These are phyloP conservation scores for Pedionomus torquatus DNA, from an alignment of 2,113 vertebrate genomes.

Conservation along the genomic window DNA sequence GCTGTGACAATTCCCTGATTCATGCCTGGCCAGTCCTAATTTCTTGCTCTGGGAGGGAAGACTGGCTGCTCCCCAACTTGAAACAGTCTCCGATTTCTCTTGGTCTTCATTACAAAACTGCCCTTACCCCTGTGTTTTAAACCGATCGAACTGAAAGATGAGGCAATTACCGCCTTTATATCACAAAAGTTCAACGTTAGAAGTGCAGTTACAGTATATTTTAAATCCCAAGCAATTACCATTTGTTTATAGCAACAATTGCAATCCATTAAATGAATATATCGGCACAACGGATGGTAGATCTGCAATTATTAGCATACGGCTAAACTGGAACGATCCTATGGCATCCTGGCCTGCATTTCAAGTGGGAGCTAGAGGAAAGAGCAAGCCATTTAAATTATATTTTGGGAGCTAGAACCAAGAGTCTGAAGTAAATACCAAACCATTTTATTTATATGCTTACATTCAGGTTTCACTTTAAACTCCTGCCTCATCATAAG, in stretches of 20 bases:
- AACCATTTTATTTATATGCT: not conserved
- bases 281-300: not conserved
- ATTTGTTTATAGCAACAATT: not conserved
- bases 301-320: not conserved
- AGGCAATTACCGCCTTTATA: rapidly evolving
- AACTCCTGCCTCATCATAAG: not conserved
- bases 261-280: not conserved
- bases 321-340: not conserved
- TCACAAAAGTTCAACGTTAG: not conserved
- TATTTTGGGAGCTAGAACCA: not conserved
- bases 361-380: not conserved
- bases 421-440: not conserved
- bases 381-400: not conserved
- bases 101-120: not conserved
- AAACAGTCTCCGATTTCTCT: not conserved
- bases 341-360: not conserved
- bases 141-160: not conserved
- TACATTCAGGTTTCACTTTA: not conserved
- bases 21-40: not conserved
- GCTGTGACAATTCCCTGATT: too few relatives aligned
- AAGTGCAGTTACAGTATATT: not conserved
- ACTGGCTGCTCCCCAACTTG: not conserved
- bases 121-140: not conserved
- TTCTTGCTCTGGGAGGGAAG: not conserved
- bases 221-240: not conserved